Base-by-base conservation (phyloP, 2,797 vertebrate species). In the Brachyrhaphis roseni region DNA sequence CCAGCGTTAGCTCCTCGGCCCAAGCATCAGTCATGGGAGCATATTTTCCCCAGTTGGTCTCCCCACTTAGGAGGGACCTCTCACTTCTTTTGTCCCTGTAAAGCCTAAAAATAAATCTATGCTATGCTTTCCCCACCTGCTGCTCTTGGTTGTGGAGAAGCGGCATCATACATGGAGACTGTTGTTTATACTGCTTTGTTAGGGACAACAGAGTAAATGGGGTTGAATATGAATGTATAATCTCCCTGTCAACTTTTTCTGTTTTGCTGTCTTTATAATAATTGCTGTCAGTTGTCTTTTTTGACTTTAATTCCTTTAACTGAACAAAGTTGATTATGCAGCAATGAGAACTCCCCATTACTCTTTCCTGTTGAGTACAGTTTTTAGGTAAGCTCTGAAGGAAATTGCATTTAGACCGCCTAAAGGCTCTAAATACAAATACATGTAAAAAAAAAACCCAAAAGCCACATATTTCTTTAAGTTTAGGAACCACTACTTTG, bases 31-130 rank as follows among this genome's bases (percentile, higher is more conserved):
- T 76, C 82, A 62, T 53, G 47, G 39, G 41, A 18, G 18, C 59
- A 77, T 59, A 81, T 47, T 76, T 82, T 74, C 74, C 66, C 66
- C 81, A 87, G 86, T 81, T 81, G 79, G 77, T 80, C 55, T 76
- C 62, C 71, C 78, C 81, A 81, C 78, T 89, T 83, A 85, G 76
- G 34, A 16, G 2, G 76, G 87, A 92, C 89, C 88, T 87, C 84
- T 91, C 87, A 90, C 86, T 83, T 73, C 43, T 47, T 75, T 62
- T 53, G 15, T 71, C 75, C 8, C 45, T n/a, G 46, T 79, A 77
- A 83, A 72, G 72, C 26, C 68, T 41, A 59, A 72, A 62, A 51
- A 43, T 41, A 76, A 47, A 4, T 62, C 76, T 51, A 72, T 0
- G 39, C 53, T 47, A 8, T 12, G 64, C 64, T 75, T 73, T 73